These are phyloP conservation scores for Lynx canadensis DNA, from an alignment of 2,113 vertebrate genomes.

Conservation along the genomic window DNA sequence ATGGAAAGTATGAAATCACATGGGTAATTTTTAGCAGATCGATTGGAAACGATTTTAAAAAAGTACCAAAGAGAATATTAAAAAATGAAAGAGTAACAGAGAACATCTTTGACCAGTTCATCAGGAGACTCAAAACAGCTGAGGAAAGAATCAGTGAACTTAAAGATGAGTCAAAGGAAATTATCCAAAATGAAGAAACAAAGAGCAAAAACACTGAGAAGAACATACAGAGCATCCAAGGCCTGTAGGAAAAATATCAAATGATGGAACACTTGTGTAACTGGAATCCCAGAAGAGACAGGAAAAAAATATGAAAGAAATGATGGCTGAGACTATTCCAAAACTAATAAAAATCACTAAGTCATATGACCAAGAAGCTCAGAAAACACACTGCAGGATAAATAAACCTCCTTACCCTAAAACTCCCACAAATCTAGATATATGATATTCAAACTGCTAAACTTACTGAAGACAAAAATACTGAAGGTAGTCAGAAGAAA, in stretches of 20 bases:
- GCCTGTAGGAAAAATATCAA: background rate
- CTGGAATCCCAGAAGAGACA: background rate
- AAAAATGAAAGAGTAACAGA: background rate
- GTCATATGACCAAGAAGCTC: background rate
- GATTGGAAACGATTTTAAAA: background rate
- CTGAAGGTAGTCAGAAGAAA: background rate
- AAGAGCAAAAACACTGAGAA: background rate
- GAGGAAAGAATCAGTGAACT: background rate
- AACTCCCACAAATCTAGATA: background rate
- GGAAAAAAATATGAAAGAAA: background rate
- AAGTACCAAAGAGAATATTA: background rate
- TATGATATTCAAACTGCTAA: background rate
- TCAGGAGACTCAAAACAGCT: background rate
- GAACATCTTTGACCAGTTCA: background rate
- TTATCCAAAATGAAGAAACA: background rate
- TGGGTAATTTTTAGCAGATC: slow-evolving; percentile 24
- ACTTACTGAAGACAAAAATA: background rate
- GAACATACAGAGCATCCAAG: background rate
- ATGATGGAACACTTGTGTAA: background rate
- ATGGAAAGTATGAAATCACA: background rate
- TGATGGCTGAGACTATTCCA: background rate
- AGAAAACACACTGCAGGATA: background rate
- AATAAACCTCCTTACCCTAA: background rate
- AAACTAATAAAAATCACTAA: background rate
- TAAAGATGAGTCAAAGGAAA: background rate